Percentiles rank a stretch among this genome's conserved stretches.
These are phyloP conservation scores for Agraylea sexmaculata DNA, from an alignment of 1,140 invertebrate species.

Conservation along the genomic window DNA sequence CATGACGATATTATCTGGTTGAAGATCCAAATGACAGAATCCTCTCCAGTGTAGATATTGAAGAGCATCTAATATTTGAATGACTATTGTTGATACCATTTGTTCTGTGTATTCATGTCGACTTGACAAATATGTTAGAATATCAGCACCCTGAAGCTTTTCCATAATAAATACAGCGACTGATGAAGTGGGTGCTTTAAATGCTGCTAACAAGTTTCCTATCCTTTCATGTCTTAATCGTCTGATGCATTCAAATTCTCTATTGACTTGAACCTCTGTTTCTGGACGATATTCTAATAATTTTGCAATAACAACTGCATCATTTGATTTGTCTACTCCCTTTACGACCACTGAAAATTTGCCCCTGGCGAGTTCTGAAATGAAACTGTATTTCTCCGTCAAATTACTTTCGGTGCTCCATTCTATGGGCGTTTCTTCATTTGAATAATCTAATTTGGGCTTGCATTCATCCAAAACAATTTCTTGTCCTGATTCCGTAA, in stretches of 20 bases:
- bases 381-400: slow-evolving; percentile 65
- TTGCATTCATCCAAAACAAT: slow-evolving; percentile 49
- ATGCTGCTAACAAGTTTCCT: slow-evolving; percentile 59
- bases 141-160: slow-evolving; percentile 82
- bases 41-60: slow-evolving; percentile 91
- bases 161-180: slow-evolving; percentile 70
- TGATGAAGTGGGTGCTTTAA: slow-evolving; percentile 50
- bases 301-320: slow-evolving; percentile 66
- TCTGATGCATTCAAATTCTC: slow-evolving; percentile 73
- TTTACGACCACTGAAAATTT: slow-evolving; percentile 76
- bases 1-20: slow-evolving; percentile 96
- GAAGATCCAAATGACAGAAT: slow-evolving; percentile 83
- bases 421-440: slow-evolving; percentile 59
- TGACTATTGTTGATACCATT: slow-evolving; percentile 71
- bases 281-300: slow-evolving; percentile 58
- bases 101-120: slow-evolving; percentile 84
- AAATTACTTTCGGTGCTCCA: slow-evolving; percentile 55
- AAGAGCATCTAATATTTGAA: slow-evolving; percentile 73
- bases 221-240: slow-evolving; percentile 77
- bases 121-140: slow-evolving; percentile 76
- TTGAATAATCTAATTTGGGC: slow-evolving; percentile 56
- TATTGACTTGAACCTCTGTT: slow-evolving; percentile 51
- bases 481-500: slow-evolving; percentile 67
- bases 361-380: slow-evolving; percentile 73
- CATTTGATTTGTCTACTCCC: slow-evolving; percentile 61